These are phyloP conservation scores for Pseudanteris insignis DNA, from an alignment of 2,888 invertebrate species.

Conservation along the genomic window DNA sequence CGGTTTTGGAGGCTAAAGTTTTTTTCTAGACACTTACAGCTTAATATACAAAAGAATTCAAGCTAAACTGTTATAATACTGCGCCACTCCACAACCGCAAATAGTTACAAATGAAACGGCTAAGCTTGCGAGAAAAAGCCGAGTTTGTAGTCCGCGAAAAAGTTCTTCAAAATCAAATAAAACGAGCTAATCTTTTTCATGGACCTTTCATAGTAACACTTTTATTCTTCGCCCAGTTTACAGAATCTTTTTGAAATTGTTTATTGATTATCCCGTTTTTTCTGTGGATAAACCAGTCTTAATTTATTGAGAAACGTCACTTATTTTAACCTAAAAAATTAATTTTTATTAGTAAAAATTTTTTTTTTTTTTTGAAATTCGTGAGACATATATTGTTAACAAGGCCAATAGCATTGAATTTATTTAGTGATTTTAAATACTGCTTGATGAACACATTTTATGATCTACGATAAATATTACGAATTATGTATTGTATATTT, in stretches of 20 bases:
- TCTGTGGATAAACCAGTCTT: too few relatives aligned
- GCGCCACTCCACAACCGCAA: background rate
- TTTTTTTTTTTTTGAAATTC: too few relatives aligned
- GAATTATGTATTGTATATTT: too few relatives aligned
- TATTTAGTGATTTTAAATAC: too few relatives aligned
- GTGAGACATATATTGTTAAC: too few relatives aligned
- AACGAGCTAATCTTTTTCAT: slow-evolving; percentile 2
- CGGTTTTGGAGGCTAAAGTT: background rate
- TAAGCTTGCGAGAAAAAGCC: background rate
- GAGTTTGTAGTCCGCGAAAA: slow-evolving; percentile 4
- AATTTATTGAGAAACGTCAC: too few relatives aligned
- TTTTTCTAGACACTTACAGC: background rate
- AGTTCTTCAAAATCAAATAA: slow-evolving; percentile 2
- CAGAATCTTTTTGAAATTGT: background rate
- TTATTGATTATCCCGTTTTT: slow-evolving; percentile 6
- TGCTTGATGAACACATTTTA: too few relatives aligned
- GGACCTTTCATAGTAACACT: background rate
- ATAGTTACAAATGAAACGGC: background rate
- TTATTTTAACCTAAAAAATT: too few relatives aligned
- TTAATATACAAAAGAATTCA: background rate
- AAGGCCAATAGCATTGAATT: too few relatives aligned
- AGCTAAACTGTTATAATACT: background rate
- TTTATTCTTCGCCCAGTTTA: background rate
- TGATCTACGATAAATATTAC: too few relatives aligned
- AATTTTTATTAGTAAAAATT: too few relatives aligned